These are phyloP conservation scores for Varanus komodoensis DNA, from an alignment of 2,113 vertebrate species.

Conservation along the genomic window DNA sequence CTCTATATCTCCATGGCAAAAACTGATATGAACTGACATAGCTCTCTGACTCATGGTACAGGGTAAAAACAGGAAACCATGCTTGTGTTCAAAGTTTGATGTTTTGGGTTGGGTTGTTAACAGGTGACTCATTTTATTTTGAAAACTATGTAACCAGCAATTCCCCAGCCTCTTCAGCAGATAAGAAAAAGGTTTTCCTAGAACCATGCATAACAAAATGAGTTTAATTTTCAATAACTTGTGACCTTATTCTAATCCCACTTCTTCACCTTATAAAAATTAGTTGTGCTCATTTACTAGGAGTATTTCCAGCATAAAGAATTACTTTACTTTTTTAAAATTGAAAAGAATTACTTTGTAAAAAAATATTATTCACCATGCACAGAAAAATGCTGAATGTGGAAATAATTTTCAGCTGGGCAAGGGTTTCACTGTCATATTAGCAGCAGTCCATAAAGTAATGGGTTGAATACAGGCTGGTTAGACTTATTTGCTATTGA, in stretches of 20 bases:
- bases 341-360: background rate
- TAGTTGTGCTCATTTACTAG: background rate
- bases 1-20: background rate
- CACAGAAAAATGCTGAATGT: constrained; percentile 4
- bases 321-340: background rate
- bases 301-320: background rate
- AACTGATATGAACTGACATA: background rate
- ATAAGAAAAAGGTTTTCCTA: background rate
- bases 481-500: too few relatives aligned
- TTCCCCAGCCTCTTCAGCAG: background rate
- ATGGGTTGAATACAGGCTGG: too few relatives aligned
- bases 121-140: background rate
- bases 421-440: background rate
- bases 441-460: constrained; percentile 20
- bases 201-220: background rate
- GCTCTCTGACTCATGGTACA: background rate
- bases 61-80: background rate
- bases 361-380: background rate
- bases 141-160: background rate
- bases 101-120: background rate
- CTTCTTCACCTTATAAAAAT: background rate
- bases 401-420: constrained; percentile 12
- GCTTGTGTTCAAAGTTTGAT: background rate
- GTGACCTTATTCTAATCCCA: background rate
- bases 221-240: background rate